A percentile compares a stretch with the other conserved stretches of the same genome.
Evolutionary conservation across 2,888 invertebrate species (phyloP).

Genomic region (Leptarthrus brevirostris): DNA sequence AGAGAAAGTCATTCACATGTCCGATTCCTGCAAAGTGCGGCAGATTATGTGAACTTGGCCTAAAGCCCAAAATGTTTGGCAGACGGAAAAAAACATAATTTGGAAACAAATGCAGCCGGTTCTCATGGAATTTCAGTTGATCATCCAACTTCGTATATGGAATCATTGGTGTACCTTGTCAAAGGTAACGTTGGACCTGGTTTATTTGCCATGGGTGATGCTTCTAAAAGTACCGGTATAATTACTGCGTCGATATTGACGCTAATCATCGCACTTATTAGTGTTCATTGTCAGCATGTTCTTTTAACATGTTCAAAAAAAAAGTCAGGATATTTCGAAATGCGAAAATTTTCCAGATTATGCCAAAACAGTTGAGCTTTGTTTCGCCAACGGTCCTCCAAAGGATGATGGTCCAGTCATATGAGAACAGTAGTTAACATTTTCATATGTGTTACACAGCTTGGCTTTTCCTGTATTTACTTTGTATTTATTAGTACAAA

Average conservation of each 20-base stretch:
- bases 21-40: background rate
- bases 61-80: conserved; percentile 2
- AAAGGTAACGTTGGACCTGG: conserved; percentile 98
- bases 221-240: conserved; percentile 91
- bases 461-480: conserved; percentile 98
- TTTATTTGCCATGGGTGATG: conserved; percentile 94
- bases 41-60: background rate
- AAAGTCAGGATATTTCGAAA: conserved; percentile 73
- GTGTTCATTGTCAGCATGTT: conserved; percentile 93
- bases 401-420: conserved; percentile 70
- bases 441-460: conserved; percentile 94
- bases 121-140: conserved; percentile 53
- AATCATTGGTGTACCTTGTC: conserved; percentile 91
- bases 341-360: conserved; percentile 74
- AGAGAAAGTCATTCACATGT: background rate
- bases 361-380: conserved; percentile 84
- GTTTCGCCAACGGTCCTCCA: conserved; percentile 81
- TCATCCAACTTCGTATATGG: conserved; percentile 68
- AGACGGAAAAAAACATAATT: background rate
- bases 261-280: conserved; percentile 82
- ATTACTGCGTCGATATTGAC: conserved; percentile 83
- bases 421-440: conserved; percentile 82
- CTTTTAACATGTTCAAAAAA: conserved; percentile 81
- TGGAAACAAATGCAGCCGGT: background rate
- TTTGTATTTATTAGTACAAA: conserved; percentile 94